Percentiles rank a stretch among this genome's conserved stretches.
Evolutionary conservation across 2,888 invertebrate genomes (phyloP).

Genomic region (Cremastinae sp.): DNA sequence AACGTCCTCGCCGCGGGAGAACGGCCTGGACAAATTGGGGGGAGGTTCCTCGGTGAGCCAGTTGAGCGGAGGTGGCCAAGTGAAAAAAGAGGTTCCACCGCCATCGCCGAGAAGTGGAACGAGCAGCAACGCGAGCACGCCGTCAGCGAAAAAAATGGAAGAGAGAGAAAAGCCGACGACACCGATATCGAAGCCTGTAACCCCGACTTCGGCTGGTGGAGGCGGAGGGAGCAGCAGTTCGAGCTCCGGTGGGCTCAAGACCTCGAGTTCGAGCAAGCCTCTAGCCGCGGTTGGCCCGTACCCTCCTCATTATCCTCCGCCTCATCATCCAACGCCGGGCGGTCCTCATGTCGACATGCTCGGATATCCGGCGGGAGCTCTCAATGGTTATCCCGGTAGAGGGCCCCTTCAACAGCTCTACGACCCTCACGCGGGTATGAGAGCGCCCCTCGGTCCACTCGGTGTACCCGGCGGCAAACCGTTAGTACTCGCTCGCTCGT

Average conservation of each 20-base stretch:
- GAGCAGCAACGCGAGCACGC: slow-evolving; percentile 94
- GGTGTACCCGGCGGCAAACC: slow-evolving; percentile 91
- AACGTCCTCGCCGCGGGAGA: slow-evolving; percentile 94
- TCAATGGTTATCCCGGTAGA: slow-evolving; percentile 85
- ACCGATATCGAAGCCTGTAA: slow-evolving; percentile 94
- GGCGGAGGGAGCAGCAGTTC: slow-evolving; percentile 77
- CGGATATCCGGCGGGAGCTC: slow-evolving; percentile 83
- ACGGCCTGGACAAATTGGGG: slow-evolving; percentile 90
- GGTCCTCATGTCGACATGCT: slow-evolving; percentile 79
- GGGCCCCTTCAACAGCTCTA: slow-evolving; percentile 86
- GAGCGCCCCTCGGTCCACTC: slow-evolving; percentile 85
- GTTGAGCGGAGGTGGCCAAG: slow-evolving; percentile 70
- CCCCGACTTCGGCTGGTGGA: slow-evolving; percentile 88
- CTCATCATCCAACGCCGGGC: slow-evolving; percentile 78
- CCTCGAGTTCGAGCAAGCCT: slow-evolving; percentile 82
- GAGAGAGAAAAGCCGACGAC: slow-evolving; percentile 92
- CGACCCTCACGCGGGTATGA: slow-evolving; percentile 86
- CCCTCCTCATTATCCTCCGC: slow-evolving; percentile 79
- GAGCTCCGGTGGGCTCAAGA: slow-evolving; percentile 81
- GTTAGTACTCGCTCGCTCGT: no score
- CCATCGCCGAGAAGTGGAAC: slow-evolving; percentile 86
- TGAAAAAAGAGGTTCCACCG: slow-evolving; percentile 85
- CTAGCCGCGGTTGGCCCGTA: slow-evolving; percentile 78
- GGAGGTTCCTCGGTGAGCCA: slow-evolving; percentile 77
- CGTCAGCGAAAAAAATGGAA: slow-evolving; percentile 92